These are phyloP conservation scores for Channa argus DNA, from an alignment of 2,113 vertebrate genomes.

Conservation along the genomic window DNA sequence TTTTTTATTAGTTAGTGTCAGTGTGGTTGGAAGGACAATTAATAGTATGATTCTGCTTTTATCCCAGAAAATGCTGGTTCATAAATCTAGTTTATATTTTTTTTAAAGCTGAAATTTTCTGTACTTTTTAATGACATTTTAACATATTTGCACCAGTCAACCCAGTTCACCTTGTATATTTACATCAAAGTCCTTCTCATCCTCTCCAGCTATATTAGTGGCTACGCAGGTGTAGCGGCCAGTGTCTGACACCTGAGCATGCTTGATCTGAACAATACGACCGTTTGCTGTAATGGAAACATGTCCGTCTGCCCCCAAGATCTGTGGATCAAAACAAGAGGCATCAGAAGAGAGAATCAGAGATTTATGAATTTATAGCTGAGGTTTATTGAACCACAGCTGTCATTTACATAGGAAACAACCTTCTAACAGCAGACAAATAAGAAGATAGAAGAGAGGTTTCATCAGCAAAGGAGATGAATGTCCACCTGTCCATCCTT, in stretches of 20 bases:
- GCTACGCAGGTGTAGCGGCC: constrained; percentile 96
- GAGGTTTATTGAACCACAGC: too few relatives aligned
- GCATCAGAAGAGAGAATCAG: background rate
- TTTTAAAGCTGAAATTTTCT: background rate
- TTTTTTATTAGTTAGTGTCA: too few relatives aligned
- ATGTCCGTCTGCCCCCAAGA: constrained; percentile 83
- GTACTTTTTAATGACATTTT: constrained; percentile 2
- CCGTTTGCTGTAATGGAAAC: constrained; percentile 86
- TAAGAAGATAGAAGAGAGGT: too few relatives aligned
- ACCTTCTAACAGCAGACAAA: background rate
- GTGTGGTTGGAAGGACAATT: background rate
- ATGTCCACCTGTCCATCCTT: constrained; percentile 93
- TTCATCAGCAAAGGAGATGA: background rate
- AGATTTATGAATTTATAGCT: too few relatives aligned
- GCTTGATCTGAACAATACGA: constrained; percentile 88
- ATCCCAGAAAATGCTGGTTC: background rate
- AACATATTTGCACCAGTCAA: constrained; percentile 59
- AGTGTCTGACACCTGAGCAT: constrained; percentile 91
- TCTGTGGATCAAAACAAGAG: constrained; percentile 77
- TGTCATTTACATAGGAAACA: background rate
- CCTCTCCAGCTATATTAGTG: constrained; percentile 94
- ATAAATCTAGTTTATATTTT: too few relatives aligned
- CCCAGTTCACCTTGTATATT: constrained; percentile 96
- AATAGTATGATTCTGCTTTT: background rate
- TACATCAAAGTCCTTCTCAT: constrained; percentile 99